Evolutionary conservation across 1,140 invertebrate species (phyloP).

Genomic region (Caenorhabditis latens): DNA sequence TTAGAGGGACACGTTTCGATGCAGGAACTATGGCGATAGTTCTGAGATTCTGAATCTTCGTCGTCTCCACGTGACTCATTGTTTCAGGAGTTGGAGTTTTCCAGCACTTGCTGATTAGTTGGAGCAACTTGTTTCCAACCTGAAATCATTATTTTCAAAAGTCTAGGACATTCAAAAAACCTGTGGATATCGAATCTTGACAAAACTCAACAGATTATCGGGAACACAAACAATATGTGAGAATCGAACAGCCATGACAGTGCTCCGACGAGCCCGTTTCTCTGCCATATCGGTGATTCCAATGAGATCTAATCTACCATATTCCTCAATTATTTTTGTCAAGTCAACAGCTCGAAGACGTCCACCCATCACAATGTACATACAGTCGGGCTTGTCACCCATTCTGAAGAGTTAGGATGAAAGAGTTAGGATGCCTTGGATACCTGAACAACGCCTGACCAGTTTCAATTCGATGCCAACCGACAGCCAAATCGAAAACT

Average conservation of each 20-base stretch:
- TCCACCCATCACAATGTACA: constrained; percentile 96
- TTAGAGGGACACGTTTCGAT: constrained; percentile 92
- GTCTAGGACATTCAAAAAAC: constrained; percentile 83
- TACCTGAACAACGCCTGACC: constrained; percentile 84
- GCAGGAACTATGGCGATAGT: constrained; percentile 96
- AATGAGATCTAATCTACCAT: constrained; percentile 95
- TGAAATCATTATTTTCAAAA: constrained; percentile 81
- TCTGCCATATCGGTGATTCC: constrained; percentile 98
- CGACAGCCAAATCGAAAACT: constrained; percentile 98
- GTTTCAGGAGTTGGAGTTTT: constrained; percentile 65
- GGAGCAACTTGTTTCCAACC: constrained; percentile 76
- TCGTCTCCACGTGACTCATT: constrained; percentile 68
- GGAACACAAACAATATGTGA: constrained; percentile 93
- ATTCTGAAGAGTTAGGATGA: constrained; percentile 85
- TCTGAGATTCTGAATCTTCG: constrained; percentile 85
- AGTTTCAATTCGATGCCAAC: constrained; percentile 96
- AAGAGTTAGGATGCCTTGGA: not conserved
- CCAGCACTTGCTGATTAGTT: constrained; percentile 77
- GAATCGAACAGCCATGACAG: constrained; percentile 91
- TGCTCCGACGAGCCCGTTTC: constrained; percentile 91
- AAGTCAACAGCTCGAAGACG: constrained; percentile 95
- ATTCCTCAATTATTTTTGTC: constrained; percentile 95
- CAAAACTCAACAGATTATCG: constrained; percentile 94
- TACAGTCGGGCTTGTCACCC: constrained; percentile 92
- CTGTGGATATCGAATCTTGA: constrained; percentile 94